Evolutionary conservation across 2,888 invertebrate genomes (phyloP).

Genomic region (Tetrapedia diversipes): DNA sequence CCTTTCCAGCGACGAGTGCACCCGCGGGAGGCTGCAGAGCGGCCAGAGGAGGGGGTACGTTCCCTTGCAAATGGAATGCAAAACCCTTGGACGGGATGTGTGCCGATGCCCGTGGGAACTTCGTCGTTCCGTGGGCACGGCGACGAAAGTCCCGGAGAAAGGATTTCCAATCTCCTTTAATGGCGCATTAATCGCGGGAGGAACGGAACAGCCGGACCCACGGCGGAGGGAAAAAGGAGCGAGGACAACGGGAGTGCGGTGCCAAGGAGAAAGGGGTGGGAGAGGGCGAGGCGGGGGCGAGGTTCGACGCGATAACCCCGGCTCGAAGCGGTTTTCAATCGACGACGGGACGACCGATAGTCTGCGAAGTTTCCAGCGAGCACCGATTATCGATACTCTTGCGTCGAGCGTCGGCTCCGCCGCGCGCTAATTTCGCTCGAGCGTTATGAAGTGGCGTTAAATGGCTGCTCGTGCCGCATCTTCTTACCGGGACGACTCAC

Average conservation of each 20-base stretch:
- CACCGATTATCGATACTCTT: constrained; percentile 63
- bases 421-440: constrained; percentile 38
- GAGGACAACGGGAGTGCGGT: constrained; percentile 6
- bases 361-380: constrained; percentile 58
- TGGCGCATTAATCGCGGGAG: constrained; percentile 70
- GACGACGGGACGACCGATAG: constrained; percentile 61
- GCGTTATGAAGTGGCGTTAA: constrained; percentile 39
- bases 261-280: constrained; percentile 29
- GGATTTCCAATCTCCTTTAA: constrained; percentile 73
- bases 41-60: constrained; percentile 34
- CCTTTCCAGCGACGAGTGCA: constrained; percentile 53
- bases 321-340: constrained; percentile 62
- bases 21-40: constrained; percentile 60
- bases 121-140: constrained; percentile 50
- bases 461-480: constrained; percentile 8
- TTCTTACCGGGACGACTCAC: background rate
- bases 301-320: constrained; percentile 59
- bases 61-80: constrained; percentile 68
- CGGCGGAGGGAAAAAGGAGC: constrained; percentile 8
- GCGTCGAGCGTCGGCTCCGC: constrained; percentile 45
- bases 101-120: constrained; percentile 59
- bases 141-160: constrained; percentile 69
- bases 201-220: constrained; percentile 34
- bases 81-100: constrained; percentile 63
- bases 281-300: constrained; percentile 25